Percentiles rank a stretch among this genome's conserved stretches.
These are phyloP conservation scores for Dynastes maya DNA, from an alignment of 2,888 invertebrate species.

Conservation along the genomic window DNA sequence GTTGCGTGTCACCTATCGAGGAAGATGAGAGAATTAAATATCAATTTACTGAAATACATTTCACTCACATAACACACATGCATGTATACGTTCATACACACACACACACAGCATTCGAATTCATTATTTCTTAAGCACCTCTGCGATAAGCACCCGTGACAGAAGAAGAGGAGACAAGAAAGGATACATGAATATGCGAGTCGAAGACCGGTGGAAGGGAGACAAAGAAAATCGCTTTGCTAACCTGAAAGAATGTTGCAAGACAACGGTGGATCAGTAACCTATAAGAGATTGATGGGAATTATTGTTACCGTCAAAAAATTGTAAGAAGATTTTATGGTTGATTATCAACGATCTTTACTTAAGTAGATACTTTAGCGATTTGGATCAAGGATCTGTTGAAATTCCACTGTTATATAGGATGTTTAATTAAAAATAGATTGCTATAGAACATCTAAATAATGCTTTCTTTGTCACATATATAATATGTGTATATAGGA, in stretches of 20 bases:
- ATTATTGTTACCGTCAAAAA: conserved; percentile 29
- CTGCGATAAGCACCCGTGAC: conserved; percentile 63
- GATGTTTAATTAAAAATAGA: too few species aligned
- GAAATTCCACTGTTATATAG: too few species aligned
- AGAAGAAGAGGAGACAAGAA: conserved; percentile 59
- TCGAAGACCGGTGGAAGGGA: conserved; percentile 55
- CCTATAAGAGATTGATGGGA: conserved; percentile 38
- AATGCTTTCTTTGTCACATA: too few species aligned
- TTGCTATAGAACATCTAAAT: too few species aligned
- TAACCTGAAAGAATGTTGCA: conserved; percentile 65
- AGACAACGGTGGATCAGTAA: conserved; percentile 56
- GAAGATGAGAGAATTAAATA: conserved; percentile 63
- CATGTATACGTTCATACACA: conserved; percentile 3
- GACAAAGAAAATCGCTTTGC: conserved; percentile 61
- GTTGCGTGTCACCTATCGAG: conserved; percentile 62
- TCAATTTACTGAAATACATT: conserved; percentile 66
- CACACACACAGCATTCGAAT: conserved; percentile 61
- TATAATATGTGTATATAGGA: too few species aligned
- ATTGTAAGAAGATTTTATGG: not conserved
- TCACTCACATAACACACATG: conserved; percentile 62
- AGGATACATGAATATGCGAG: conserved; percentile 43
- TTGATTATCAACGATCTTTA: too few species aligned
- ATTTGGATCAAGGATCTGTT: too few species aligned
- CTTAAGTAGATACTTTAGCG: too few species aligned
- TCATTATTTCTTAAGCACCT: conserved; percentile 66